Evolutionary conservation across 2,888 invertebrate genomes (phyloP), one percentile per base, ranked within the genome.

Genomic region (Agonum fuliginosum): DNA sequence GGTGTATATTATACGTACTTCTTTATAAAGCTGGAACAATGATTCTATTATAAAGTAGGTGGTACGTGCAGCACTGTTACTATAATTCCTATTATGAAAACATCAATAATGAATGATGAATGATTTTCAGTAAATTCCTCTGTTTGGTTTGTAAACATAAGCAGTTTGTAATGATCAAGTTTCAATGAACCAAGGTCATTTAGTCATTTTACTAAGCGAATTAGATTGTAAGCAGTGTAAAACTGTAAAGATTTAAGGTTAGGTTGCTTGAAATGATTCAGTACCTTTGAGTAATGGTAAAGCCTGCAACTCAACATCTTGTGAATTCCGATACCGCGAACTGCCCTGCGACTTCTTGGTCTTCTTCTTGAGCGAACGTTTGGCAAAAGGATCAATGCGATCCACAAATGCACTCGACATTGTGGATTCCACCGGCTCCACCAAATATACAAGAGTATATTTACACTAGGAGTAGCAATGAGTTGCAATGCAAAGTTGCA

Each of bases 341-440:
- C 98, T 98, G 85, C 99, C 99, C 90, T 99, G 98, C 87, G 98
- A 97, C 90, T 97, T 96, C 91, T 97, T 98, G 86, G 97, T 96
- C 90, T 99, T 98, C 91, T 98, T 97, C 91, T 97, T 97, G 85
- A 97, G 89, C 85, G 98, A 98, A 88, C 97, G 93, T 91, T 98
- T 99, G 84, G 97, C 96, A 90, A 99, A 99, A 86, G 99, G 99
- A 91, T 99, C 99, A 91, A 99, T 98, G 89, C 98, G 95, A 92
- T 99, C 98, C 90, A 98, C 97, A 91, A 98, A 96, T 88, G 95
- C 93, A 90, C 93, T 93, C 90, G 95, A 93, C 93, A 91, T 91
- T 87, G 89, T 89, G 88, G 58, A 62, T 30, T 62, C 34, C 24
- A 46, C 62, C 46, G 43, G 65, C 58, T 17, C 46, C 73, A 70